Conservation (phyloP, 2,797 vertebrate genomes). For the Gymnodraco acuticeps region DNA sequence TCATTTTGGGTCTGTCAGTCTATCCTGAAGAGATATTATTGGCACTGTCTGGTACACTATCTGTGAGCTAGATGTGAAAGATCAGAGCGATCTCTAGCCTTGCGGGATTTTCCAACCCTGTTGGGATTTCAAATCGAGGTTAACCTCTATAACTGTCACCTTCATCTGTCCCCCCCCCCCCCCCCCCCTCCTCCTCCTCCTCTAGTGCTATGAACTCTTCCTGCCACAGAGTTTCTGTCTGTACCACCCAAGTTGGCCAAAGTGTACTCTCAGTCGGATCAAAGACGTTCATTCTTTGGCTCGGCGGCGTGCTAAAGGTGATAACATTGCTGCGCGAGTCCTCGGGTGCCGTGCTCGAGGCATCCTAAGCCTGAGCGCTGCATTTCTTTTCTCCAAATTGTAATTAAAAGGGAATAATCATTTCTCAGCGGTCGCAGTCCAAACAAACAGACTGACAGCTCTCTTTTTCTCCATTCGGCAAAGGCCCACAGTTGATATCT, state of each 20-base stretch:
- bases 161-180: slow-evolving; percentile 75
- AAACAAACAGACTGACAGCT: slow-evolving; percentile 83
- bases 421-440: slow-evolving; percentile 79
- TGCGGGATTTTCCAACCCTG: slow-evolving; percentile 62
- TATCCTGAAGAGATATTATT: slow-evolving; percentile 77
- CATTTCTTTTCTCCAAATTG: slow-evolving; percentile 77
- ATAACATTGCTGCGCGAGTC: slow-evolving; percentile 75
- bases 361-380: slow-evolving; percentile 63
- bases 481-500: slow-evolving; percentile 77
- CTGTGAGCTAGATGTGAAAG: slow-evolving; percentile 79
- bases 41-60: slow-evolving; percentile 75
- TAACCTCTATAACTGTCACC: slow-evolving; percentile 82
- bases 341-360: slow-evolving; percentile 55
- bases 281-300: slow-evolving; percentile 73
- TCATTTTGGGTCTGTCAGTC: slow-evolving; percentile 63
- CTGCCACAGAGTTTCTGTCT: slow-evolving; percentile 65
- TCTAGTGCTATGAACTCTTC: slow-evolving; percentile 49
- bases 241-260: slow-evolving; percentile 77
- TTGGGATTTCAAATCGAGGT: slow-evolving; percentile 77
- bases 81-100: slow-evolving; percentile 73
- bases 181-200: slow-evolving; percentile 31
- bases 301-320: slow-evolving; percentile 73
- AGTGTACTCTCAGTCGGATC: slow-evolving; percentile 67
- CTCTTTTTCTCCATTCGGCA: slow-evolving; percentile 45
- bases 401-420: slow-evolving; percentile 87